phyloP scores from a whole-genome alignment of 2,888 invertebrate genomes.

The Pseudeuparius sepicola region DNA sequence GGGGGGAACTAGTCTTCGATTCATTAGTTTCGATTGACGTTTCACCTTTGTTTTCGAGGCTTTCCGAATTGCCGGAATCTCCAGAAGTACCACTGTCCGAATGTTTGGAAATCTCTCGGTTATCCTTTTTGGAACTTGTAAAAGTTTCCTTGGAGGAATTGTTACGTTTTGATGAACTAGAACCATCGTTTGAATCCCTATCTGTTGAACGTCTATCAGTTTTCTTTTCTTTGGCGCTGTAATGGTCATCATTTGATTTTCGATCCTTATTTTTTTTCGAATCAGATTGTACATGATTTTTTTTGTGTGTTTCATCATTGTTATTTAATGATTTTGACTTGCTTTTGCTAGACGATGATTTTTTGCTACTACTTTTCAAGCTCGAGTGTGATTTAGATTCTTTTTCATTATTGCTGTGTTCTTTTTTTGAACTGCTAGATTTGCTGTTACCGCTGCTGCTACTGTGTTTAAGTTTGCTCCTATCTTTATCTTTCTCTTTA shows the following conservation, averaged over 20 bases:
- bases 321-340: constrained; percentile 7
- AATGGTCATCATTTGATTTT: constrained; percentile 59
- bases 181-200: constrained; percentile 69
- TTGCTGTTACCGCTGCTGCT: constrained; percentile 1
- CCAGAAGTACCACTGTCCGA: too few species aligned
- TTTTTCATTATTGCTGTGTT: constrained; percentile 11
- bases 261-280: constrained; percentile 26
- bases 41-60: constrained; percentile 21
- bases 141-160: too few species aligned
- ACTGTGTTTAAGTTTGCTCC: constrained; percentile 17
- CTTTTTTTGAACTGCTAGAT: constrained; percentile 9
- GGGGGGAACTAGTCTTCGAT: too few species aligned
- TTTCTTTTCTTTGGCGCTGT: constrained; percentile 52
- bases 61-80: constrained; percentile 35
- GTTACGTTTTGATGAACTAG: too few species aligned
- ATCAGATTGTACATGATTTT: too few species aligned
- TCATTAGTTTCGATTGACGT: constrained; percentile 8
- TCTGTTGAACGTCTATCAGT: constrained; percentile 64
- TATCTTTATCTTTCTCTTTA: constrained; percentile 21
- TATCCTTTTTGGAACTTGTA: too few species aligned
- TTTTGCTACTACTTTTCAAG: constrained; percentile 13
- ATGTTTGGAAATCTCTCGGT: too few species aligned
- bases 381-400: constrained; percentile 14
- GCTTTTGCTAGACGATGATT: constrained; percentile 12
- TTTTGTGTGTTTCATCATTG: too few species aligned